Evolutionary conservation across 2,113 vertebrate genomes (phyloP).

Genomic region (Nestor notabilis): DNA sequence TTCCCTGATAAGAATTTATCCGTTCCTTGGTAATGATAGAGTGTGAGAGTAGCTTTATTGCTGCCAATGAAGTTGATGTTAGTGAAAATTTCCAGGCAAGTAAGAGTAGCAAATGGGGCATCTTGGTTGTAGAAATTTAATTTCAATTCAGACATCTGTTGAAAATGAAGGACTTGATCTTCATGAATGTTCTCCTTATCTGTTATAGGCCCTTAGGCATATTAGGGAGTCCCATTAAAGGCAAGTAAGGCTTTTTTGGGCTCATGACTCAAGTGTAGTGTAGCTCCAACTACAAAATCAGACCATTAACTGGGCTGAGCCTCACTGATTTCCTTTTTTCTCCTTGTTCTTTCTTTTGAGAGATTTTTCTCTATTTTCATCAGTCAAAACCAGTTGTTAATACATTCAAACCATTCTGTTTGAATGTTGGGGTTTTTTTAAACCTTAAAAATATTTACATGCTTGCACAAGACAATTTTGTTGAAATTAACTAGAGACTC

Average conservation of each 20-base stretch:
- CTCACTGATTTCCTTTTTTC: background rate
- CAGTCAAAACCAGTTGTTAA: background rate
- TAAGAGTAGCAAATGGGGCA: background rate
- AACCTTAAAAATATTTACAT: slow-evolving; percentile 30
- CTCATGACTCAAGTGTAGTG: background rate
- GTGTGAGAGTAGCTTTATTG: background rate
- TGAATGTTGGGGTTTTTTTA: background rate
- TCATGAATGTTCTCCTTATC: background rate
- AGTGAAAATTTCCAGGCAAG: background rate
- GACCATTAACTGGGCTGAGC: background rate
- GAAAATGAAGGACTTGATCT: background rate
- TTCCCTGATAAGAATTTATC: background rate
- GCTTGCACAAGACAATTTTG: slow-evolving; percentile 19
- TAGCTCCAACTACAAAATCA: background rate
- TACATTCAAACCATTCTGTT: background rate
- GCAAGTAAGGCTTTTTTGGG: background rate
- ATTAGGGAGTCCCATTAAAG: background rate
- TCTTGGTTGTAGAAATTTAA: slow-evolving; percentile 51
- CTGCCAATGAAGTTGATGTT: background rate
- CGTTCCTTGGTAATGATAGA: background rate
- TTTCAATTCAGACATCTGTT: slow-evolving; percentile 28
- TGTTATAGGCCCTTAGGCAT: background rate
- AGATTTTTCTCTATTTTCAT: background rate
- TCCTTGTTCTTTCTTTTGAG: background rate
- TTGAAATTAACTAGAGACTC: slow-evolving; percentile 47